phyloP scores from a whole-genome alignment of 2,113 vertebrate species.

The Pterophyllum scalare region DNA sequence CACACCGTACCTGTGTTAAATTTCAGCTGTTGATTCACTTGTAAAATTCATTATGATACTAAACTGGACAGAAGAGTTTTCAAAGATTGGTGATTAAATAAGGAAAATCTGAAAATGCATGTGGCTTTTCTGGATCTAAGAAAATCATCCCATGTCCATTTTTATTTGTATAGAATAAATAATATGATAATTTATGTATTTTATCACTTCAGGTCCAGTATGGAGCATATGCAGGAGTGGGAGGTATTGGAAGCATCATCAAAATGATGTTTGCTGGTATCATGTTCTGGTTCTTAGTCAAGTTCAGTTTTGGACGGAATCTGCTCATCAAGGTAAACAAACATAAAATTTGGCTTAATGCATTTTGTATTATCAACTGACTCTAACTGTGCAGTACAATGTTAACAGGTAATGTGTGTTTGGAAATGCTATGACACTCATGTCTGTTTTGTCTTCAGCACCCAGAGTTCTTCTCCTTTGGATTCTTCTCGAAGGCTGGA shows the following conservation, averaged over 20 bases:
- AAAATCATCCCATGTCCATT: too few species aligned
- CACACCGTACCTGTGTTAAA: neutral
- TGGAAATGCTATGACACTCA: neutral
- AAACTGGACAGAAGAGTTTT: too few species aligned
- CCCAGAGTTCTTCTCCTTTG: slow-evolving; percentile 93
- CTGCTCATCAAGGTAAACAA: slow-evolving; percentile 89
- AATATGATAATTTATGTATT: too few species aligned
- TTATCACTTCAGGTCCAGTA: slow-evolving; percentile 97
- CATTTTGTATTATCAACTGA: neutral
- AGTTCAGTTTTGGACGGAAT: slow-evolving; percentile 90
- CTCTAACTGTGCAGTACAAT: neutral
- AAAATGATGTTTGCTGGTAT: slow-evolving; percentile 91
- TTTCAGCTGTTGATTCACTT: neutral
- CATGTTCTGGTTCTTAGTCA: slow-evolving; percentile 90
- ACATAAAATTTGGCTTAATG: neutral
- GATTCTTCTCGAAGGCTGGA: slow-evolving; percentile 88
- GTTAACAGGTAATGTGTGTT: neutral
- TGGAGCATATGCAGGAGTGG: slow-evolving; percentile 85
- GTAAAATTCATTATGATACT: neutral
- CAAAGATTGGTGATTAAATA: too few species aligned
- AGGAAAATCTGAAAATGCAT: too few species aligned
- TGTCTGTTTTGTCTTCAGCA: slow-evolving; percentile 75
- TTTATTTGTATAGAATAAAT: too few species aligned
- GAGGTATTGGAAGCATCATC: slow-evolving; percentile 85
- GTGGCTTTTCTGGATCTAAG: too few species aligned